Base-by-base conservation (phyloP, 1,140 invertebrate species). In the Apis florea region DNA sequence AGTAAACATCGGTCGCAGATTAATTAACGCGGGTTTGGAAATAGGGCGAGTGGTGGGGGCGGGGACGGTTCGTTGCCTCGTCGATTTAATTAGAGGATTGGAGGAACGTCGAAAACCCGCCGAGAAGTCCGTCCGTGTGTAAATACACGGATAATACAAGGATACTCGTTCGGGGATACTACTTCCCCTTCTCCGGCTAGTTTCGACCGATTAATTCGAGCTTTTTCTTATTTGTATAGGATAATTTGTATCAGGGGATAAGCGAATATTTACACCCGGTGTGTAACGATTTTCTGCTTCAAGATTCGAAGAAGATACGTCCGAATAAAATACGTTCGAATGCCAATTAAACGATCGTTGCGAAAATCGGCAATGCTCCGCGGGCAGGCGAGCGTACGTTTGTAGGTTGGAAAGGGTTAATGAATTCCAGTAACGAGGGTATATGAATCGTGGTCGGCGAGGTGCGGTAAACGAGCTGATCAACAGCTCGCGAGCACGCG, bases 401-500 rank as follows among this genome's bases (percentile, higher is more conserved):
- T 53, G 70, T 80, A 26, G 31, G 71, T 67, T 21, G 15, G 64
- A 59, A 56, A 53, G 63, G 79, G 73, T 82, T 76, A 76, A 82
- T 82, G 80, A 82, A 82, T 82, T 82, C 74, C 66, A n/a, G 66
- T 56, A 56, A 73, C 54, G 31, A 4, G 54, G 64, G 79, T 81
- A 61, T 68, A 81, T 67, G 72, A 67, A 81, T 67, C 63, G 79
- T 81, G 63, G 63, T 47, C 26, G 61, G 59, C 74, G 51, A 74
- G 67, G 69, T 71, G 80, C 85, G 63, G 61, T 72, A 85, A 40
- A 78, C 79, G 79, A 85, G 79, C n/a, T 85, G 85, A 86, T 86
- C 84, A 85, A 86, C 85, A 79, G 84, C 80, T 83, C 84, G 84
- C 80, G 66, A 85, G 63, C 79, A 49, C 53, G 80, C 68, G 79